phyloP scores from a whole-genome alignment of 2,113 vertebrate genomes.

The Ammospiza nelsoni region DNA sequence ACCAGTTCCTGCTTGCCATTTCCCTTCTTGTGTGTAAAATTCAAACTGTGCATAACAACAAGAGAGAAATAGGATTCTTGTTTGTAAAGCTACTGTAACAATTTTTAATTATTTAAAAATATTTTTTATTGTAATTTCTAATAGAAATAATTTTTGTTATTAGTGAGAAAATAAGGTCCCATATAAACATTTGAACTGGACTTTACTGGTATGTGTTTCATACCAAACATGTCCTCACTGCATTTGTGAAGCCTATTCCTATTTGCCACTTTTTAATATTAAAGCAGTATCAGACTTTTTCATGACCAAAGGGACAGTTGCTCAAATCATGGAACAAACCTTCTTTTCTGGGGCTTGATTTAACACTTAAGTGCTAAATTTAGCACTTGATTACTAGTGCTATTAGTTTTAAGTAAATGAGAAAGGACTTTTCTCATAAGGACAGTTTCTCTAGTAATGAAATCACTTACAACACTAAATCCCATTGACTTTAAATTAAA shows the following conservation, averaged over 20 bases:
- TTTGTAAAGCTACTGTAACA: not conserved
- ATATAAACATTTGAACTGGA: not conserved
- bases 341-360: not conserved
- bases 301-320: not conserved
- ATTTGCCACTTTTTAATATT: not conserved
- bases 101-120: not conserved
- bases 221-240: not conserved
- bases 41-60: not conserved
- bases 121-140: not conserved
- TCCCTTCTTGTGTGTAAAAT: not conserved
- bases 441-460: not conserved
- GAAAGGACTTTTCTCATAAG: not conserved
- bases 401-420: not conserved
- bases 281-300: not conserved
- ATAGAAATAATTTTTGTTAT: not conserved
- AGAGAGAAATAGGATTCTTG: not conserved
- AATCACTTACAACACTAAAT: not conserved
- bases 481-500: constrained; percentile 11
- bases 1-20: not conserved
- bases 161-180: not conserved
- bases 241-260: not conserved
- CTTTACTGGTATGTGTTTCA: fast-evolving
- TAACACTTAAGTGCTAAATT: not conserved
- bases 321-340: not conserved
- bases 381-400: not conserved